Conservation (phyloP, 2,113 vertebrate genomes). For the Zosterops hypoxanthus region DNA sequence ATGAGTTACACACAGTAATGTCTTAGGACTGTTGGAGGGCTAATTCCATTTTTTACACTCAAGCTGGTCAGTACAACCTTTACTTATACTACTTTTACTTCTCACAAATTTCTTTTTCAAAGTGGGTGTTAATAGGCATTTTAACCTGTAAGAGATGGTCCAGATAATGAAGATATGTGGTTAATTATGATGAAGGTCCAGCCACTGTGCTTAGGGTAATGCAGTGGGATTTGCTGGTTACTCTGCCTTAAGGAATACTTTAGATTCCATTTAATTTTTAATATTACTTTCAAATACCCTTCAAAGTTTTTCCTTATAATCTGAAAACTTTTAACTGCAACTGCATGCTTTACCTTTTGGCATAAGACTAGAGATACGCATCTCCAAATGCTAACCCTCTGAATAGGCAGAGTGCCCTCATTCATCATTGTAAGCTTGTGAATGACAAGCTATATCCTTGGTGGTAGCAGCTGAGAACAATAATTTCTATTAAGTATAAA, state of each 20-base stretch:
- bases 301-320: conserved; percentile 38
- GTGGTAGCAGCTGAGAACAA: not conserved
- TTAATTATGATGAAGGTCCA: conserved; percentile 31
- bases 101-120: not conserved
- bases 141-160: not conserved
- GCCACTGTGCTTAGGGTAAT: not conserved
- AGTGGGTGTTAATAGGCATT: conserved; percentile 16
- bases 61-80: not conserved
- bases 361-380: not conserved
- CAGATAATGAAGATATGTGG: conserved; percentile 15
- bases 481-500: not conserved
- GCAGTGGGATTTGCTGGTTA: conserved; percentile 1
- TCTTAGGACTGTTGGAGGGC: not conserved
- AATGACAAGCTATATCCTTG: not conserved
- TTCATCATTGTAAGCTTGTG: not conserved
- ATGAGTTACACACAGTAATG: not conserved
- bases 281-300: conserved; percentile 52
- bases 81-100: not conserved
- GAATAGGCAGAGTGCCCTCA: not conserved
- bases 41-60: conserved; percentile 11
- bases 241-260: conserved; percentile 41
- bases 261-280: conserved; percentile 43
- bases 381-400: not conserved
- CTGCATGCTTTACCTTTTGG: not conserved
- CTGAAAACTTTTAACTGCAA: conserved; percentile 14